Conservation (phyloP, 2,888 invertebrate species). For the Melinopterus prodromus region DNA sequence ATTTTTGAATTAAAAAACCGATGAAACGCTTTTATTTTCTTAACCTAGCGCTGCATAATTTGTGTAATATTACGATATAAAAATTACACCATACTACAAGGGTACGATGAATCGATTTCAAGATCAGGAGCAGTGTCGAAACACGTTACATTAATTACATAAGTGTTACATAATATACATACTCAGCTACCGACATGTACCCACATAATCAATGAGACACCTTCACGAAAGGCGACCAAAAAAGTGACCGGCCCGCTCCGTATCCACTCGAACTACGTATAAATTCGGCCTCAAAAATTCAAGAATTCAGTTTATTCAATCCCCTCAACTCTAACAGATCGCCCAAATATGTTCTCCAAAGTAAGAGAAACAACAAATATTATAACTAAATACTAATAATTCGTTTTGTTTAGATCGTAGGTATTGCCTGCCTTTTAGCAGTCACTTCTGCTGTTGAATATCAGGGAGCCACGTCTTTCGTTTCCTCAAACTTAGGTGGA, state of each 20-base stretch:
- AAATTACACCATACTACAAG: too few relatives aligned
- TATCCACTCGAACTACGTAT: not conserved
- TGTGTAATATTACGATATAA: too few relatives aligned
- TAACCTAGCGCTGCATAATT: too few relatives aligned
- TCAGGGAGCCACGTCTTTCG: conserved; percentile 24
- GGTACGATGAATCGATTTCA: not conserved
- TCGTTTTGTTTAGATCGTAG: conserved; percentile 5
- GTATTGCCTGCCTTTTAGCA: conserved; percentile 11
- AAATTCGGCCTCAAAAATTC: not conserved
- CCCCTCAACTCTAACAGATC: not conserved
- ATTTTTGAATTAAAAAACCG: too few relatives aligned
- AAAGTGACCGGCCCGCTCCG: not conserved
- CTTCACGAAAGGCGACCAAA: not conserved
- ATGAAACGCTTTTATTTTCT: too few relatives aligned
- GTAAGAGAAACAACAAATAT: not conserved
- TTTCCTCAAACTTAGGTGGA: conserved; percentile 27
- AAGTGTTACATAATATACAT: not conserved
- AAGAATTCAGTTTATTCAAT: not conserved
- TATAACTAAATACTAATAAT: not conserved
- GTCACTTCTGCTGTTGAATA: conserved; percentile 1
- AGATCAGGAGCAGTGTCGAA: not conserved
- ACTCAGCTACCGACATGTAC: not conserved
- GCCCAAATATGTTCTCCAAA: not conserved
- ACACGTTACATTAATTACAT: not conserved
- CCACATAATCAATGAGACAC: not conserved